phyloP scores from a whole-genome alignment of 2,113 vertebrate species.

The Siphamia tubifer region DNA sequence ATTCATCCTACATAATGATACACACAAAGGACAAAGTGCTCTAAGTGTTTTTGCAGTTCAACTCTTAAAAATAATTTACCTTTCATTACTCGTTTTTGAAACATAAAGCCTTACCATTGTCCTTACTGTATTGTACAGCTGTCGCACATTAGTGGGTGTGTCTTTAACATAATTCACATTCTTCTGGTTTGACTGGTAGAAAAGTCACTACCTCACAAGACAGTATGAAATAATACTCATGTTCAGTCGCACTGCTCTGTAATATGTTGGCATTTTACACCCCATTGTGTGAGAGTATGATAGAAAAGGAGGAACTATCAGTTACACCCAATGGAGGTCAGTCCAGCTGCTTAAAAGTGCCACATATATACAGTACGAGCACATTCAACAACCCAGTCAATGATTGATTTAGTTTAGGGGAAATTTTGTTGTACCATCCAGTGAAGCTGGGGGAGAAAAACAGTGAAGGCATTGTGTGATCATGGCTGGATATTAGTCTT shows the following conservation, averaged over 20 bases:
- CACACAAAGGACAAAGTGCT: not conserved
- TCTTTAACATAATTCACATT: not conserved
- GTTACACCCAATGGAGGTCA: not conserved
- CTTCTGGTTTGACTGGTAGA: not conserved
- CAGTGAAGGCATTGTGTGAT: not conserved
- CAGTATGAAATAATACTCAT: not conserved
- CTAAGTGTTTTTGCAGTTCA: not conserved
- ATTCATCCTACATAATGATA: not conserved
- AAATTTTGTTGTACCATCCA: not conserved
- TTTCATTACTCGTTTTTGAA: not conserved
- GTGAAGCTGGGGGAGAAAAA: not conserved
- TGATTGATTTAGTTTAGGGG: not conserved
- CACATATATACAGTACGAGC: not conserved
- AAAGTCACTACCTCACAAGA: not conserved
- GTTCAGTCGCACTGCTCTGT: too few relatives aligned
- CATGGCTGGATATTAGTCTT: not conserved
- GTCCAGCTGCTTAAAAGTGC: not conserved
- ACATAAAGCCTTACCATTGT: not conserved
- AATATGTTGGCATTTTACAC: not conserved
- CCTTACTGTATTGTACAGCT: not conserved
- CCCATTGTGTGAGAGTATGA: not conserved
- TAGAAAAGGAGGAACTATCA: slow-evolving; percentile 20
- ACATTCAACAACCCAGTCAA: not conserved
- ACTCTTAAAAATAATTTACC: too few relatives aligned
- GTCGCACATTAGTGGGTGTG: not conserved